A percentile compares a stretch with the other conserved stretches of the same genome.
These are phyloP conservation scores for Ispidina picta DNA, from an alignment of 2,797 vertebrate genomes.

Conservation along the genomic window DNA sequence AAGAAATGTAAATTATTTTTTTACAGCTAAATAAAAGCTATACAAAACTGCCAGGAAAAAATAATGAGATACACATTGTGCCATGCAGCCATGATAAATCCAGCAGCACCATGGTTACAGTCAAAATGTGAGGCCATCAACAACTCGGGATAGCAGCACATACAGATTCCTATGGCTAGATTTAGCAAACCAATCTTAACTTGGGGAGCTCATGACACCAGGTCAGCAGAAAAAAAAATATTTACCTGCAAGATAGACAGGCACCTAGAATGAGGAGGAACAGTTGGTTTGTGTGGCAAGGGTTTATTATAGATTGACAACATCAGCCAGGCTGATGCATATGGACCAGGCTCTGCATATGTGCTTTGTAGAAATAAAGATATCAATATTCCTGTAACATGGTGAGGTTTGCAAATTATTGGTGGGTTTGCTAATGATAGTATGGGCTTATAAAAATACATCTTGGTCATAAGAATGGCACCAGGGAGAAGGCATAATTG, in stretches of 20 bases:
- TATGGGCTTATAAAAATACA: background rate
- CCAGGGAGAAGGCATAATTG: background rate
- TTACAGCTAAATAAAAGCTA: slow-evolving; percentile 58
- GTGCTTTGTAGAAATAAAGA: background rate
- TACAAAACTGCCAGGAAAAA: slow-evolving; percentile 38
- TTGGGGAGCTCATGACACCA: background rate
- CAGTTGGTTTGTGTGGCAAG: background rate
- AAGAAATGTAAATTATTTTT: slow-evolving; percentile 67
- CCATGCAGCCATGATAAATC: slow-evolving; percentile 58
- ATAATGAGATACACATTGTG: slow-evolving; percentile 42
- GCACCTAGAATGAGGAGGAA: background rate
- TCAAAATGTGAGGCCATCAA: background rate
- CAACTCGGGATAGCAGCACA: background rate
- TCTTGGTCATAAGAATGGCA: background rate
- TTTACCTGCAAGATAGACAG: slow-evolving; percentile 10
- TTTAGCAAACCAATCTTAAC: slow-evolving; percentile 20
- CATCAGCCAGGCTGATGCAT: background rate
- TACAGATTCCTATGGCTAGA: background rate
- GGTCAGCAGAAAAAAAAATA: background rate
- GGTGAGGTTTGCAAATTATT: background rate
- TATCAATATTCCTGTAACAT: background rate
- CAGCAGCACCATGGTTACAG: slow-evolving; percentile 47
- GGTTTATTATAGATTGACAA: background rate
- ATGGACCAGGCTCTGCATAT: background rate
- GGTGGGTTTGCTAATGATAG: background rate